A percentile compares a stretch with the other conserved stretches of the same genome.
These are phyloP conservation scores for Eurystomus gularis DNA, from an alignment of 2,113 vertebrate species.

Conservation along the genomic window DNA sequence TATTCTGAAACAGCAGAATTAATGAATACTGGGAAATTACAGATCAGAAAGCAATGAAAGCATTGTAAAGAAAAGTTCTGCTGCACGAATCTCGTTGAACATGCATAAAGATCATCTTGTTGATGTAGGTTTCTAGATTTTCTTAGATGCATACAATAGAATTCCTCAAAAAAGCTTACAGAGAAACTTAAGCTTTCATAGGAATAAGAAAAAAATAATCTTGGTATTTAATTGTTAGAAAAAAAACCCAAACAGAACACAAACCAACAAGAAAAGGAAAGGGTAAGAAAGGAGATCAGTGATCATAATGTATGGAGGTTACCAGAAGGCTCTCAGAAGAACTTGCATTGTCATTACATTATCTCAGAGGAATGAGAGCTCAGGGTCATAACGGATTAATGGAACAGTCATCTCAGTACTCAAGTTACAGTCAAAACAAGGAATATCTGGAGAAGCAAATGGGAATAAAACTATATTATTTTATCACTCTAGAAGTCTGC, in stretches of 20 bases:
- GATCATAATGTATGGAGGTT: neutral
- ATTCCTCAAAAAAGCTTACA: neutral
- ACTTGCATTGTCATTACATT: neutral
- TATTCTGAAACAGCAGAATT: neutral
- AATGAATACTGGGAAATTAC: neutral
- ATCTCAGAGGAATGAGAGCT: neutral
- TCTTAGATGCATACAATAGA: neutral
- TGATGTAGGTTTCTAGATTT: neutral
- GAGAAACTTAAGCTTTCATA: neutral
- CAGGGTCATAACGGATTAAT: neutral
- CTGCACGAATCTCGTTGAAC: neutral
- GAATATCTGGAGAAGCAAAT: neutral
- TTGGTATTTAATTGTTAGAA: neutral
- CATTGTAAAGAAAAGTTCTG: neutral
- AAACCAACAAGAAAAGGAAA: neutral
- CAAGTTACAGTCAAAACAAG: neutral
- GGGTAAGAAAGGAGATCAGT: neutral
- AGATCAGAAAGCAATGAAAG: neutral
- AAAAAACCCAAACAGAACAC: neutral
- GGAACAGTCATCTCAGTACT: neutral
- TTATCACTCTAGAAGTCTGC: neutral
- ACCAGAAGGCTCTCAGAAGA: neutral
- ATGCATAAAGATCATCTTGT: neutral
- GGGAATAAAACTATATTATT: neutral
- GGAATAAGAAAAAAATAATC: neutral